Evolutionary conservation across 2,888 invertebrate species (phyloP), one percentile per base, ranked within the genome.

Genomic region (Sipha maydis): DNA sequence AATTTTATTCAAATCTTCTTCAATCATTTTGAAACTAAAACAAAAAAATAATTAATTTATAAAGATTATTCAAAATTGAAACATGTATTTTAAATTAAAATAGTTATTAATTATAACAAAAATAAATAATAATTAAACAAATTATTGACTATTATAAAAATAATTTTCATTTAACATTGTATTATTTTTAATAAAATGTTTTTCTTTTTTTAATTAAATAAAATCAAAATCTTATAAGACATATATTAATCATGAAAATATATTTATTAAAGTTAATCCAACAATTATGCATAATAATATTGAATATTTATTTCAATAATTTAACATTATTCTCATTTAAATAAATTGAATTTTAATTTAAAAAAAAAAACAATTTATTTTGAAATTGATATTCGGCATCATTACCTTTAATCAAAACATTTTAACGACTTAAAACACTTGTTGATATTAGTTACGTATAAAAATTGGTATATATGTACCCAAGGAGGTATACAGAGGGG

Each of bases 21-120:
- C 79, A 73, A 71, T 80, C 86, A 88, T 88, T 88, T 34, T 75
- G 56, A 17, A 71, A 34, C 85, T 85, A 79, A 71, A 85, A 48
- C 2, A 79, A 5, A 56, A 79, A 71, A 69, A 19, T 11, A 69
- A 28, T 67, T 21, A 61, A 80, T 61, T 38, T 25, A n/a, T 67
- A 3, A 38, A 7, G 48, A 48, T 48, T 48, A 48, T 48, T 48
- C 11, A 2, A 14, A 48, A 11, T 14, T 48, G 11, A 48, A 48
- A 48, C 3, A 48, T 48, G 14, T 1, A 61, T 67, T 25, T n/a
- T 9, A n/a, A 67, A 25, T 5, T 25, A 9, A 67, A n/a, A 11
- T n/a, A 28, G 1, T n/a, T 9, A 67, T 28, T 67, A 25, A 25
- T 5, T 25, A n/a, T 14, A 31, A 0, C 71, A 73, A 9, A 73